phyloP scores from a whole-genome alignment of 2,888 invertebrate genomes.

The Pseudanteris insignis region DNA sequence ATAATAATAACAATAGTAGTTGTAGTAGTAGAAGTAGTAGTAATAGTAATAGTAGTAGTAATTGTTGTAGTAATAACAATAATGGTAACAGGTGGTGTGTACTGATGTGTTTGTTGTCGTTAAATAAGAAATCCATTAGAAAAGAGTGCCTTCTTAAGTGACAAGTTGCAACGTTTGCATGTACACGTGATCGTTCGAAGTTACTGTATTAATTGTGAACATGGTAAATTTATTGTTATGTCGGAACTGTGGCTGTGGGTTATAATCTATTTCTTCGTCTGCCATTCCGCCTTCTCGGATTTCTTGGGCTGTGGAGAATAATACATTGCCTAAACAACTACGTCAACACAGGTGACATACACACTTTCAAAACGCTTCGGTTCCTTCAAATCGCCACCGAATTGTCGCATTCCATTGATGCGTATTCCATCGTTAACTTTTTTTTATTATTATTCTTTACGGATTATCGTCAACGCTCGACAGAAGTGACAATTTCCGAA shows the following conservation, averaged over 20 bases:
- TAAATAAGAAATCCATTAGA: slow-evolving; percentile 36
- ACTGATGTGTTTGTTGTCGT: slow-evolving; percentile 15
- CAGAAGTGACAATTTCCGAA: no score
- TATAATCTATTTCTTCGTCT: slow-evolving; percentile 72
- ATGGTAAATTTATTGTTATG: slow-evolving; percentile 32
- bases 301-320: slow-evolving; percentile 77
- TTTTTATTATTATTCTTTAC: no score
- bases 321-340: slow-evolving; percentile 64
- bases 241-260: slow-evolving; percentile 48
- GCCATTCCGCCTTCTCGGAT: slow-evolving; percentile 79
- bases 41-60: neutral
- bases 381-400: slow-evolving; percentile 30
- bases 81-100: slow-evolving; percentile 2
- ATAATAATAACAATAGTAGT: no score
- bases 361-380: slow-evolving; percentile 8
- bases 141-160: slow-evolving; percentile 39
- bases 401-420: no score
- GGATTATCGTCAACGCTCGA: no score
- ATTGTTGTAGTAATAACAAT: slow-evolving; percentile 1
- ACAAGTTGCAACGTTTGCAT: slow-evolving; percentile 28
- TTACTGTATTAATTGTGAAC: slow-evolving; percentile 43
- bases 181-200: slow-evolving; percentile 41
- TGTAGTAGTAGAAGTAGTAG: slow-evolving; percentile 4
- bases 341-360: slow-evolving; percentile 41
- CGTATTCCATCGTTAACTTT: no score